A percentile compares a stretch with the other conserved stretches of the same genome.
Conservation (phyloP, 2,113 vertebrate species). For the Fulica atra region DNA sequence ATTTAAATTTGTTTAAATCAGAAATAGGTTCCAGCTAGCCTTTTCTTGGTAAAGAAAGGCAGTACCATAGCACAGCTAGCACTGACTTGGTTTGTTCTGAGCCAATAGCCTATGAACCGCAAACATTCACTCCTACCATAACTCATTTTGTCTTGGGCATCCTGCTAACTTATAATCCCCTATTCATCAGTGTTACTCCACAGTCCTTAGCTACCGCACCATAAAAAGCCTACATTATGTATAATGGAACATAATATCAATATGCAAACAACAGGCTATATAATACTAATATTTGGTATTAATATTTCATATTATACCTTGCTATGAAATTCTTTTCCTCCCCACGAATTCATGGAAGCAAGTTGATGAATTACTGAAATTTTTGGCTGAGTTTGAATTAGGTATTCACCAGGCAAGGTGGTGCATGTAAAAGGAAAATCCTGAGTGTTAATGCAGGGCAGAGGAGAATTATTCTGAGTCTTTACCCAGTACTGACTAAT, state of each 20-base stretch:
- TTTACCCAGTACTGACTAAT: not conserved
- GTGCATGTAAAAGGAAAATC: not conserved
- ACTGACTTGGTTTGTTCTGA: not conserved
- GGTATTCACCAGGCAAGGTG: not conserved
- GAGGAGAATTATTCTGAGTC: not conserved
- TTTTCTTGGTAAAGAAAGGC: not conserved
- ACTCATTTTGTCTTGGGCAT: not conserved
- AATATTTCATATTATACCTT: not conserved
- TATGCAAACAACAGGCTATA: not conserved
- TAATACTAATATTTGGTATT: not conserved
- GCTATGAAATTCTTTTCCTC: not conserved
- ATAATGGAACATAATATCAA: not conserved
- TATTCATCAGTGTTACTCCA: not conserved
- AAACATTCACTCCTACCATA: not conserved
- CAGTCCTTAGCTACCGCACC: not conserved
- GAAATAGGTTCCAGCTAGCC: conserved; percentile 28
- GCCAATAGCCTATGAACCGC: not conserved
- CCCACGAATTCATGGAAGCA: not conserved
- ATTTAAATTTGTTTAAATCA: conserved; percentile 53
- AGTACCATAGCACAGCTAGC: not conserved
- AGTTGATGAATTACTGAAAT: not conserved
- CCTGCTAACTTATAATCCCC: not conserved
- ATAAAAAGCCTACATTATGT: not conserved
- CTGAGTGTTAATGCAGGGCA: not conserved
- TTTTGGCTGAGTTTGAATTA: not conserved